phyloP scores from a whole-genome alignment of 2,797 vertebrate species.

The Amazonetta brasiliensis region DNA sequence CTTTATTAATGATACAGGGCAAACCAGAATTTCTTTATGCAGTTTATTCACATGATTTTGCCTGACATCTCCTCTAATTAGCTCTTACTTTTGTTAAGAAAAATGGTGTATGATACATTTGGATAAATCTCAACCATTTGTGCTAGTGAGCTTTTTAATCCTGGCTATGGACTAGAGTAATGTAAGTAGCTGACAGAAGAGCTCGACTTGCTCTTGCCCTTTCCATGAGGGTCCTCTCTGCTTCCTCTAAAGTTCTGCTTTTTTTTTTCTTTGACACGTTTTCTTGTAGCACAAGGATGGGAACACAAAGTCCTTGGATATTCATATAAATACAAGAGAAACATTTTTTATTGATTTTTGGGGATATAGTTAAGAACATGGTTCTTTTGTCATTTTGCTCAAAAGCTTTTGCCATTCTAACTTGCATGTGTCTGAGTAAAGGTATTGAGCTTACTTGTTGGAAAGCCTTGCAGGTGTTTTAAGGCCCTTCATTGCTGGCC shows the following conservation, averaged over 20 bases:
- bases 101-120: neutral
- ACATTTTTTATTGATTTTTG: neutral
- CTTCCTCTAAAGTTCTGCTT: neutral
- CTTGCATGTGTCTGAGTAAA: neutral
- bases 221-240: neutral
- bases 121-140: neutral
- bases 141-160: neutral
- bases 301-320: neutral
- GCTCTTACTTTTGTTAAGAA: neutral
- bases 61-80: neutral
- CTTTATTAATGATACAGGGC: neutral
- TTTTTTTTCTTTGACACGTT: neutral
- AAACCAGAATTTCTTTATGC: neutral
- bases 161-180: neutral
- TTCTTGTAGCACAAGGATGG: neutral
- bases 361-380: neutral
- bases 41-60: neutral
- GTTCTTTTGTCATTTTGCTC: neutral
- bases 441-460: neutral
- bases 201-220: neutral
- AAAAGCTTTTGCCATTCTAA: neutral
- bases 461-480: neutral
- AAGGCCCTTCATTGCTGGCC: neutral
- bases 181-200: neutral
- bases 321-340: neutral